Evolutionary conservation across 2,797 vertebrate genomes (phyloP).

Genomic region (Simalia tracyae): DNA sequence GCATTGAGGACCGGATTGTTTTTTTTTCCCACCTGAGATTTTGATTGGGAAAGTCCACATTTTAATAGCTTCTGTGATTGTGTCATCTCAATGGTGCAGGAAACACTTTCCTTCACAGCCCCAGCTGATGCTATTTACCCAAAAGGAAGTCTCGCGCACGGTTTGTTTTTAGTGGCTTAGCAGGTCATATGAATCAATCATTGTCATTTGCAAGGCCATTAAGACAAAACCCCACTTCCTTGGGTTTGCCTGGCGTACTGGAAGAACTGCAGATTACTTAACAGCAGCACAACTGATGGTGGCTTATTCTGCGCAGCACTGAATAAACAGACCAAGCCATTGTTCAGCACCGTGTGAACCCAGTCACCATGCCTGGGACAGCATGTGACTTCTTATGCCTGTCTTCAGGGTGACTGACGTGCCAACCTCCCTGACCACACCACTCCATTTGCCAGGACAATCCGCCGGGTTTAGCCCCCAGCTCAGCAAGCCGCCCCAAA

Average conservation of each 20-base stretch:
- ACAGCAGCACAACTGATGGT: neutral
- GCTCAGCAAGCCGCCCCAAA: neutral
- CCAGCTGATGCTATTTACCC: fast-evolving
- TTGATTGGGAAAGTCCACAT: neutral
- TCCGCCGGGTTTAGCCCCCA: too few species aligned
- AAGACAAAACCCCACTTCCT: neutral
- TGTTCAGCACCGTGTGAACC: too few species aligned
- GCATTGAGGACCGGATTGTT: neutral
- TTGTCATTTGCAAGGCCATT: neutral
- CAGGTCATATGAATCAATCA: neutral
- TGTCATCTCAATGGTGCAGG: neutral
- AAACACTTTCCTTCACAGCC: neutral
- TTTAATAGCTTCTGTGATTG: neutral
- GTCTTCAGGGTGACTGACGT: neutral
- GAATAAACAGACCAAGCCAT: neutral
- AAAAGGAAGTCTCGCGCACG: neutral
- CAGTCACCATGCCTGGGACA: neutral
- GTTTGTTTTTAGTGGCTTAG: neutral
- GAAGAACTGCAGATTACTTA: neutral
- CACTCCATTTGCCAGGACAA: neutral
- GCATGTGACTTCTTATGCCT: neutral
- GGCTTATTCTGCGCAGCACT: neutral
- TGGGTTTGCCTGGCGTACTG: neutral
- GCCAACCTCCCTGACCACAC: neutral
- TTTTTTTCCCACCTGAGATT: neutral